phyloP scores from a whole-genome alignment of 92 coral and sea anemone species.

The Scolanthus callimorphus region DNA sequence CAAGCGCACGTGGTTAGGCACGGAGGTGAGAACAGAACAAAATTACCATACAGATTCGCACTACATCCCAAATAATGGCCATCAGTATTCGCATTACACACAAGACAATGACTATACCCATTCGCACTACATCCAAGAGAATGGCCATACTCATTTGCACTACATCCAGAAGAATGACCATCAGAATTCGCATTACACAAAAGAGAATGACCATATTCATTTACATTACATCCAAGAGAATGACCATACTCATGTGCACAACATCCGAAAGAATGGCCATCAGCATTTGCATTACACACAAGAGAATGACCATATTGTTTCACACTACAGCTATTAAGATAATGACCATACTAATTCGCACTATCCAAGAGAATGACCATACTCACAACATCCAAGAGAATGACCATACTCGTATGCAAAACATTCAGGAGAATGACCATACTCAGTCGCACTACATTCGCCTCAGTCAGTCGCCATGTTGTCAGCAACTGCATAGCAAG shows the following conservation, averaged over 20 bases:
- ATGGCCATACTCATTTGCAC: too few relatives aligned
- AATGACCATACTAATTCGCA: too few relatives aligned
- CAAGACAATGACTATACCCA: neutral
- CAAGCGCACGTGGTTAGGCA: constrained; percentile 88
- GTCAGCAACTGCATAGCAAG: too few relatives aligned
- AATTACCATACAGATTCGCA: too few relatives aligned
- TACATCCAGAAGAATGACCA: neutral
- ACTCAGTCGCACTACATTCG: too few relatives aligned
- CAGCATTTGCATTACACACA: neutral
- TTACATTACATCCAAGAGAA: too few relatives aligned
- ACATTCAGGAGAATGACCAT: too few relatives aligned
- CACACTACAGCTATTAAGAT: too few relatives aligned
- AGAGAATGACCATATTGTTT: neutral
- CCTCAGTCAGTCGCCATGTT: too few relatives aligned
- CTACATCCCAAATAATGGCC: neutral
- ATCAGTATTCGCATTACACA: neutral
- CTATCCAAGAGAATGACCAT: neutral
- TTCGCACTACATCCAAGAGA: too few relatives aligned
- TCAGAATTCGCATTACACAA: neutral
- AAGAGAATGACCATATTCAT: neutral
- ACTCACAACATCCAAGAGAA: neutral
- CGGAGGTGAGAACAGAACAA: constrained; percentile 66
- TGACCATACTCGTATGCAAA: too few relatives aligned
- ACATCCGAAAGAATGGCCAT: neutral
- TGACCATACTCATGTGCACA: too few relatives aligned